Evolutionary conservation across 2,888 invertebrate genomes (phyloP).

Genomic region (Neoaliturus tenellus): DNA sequence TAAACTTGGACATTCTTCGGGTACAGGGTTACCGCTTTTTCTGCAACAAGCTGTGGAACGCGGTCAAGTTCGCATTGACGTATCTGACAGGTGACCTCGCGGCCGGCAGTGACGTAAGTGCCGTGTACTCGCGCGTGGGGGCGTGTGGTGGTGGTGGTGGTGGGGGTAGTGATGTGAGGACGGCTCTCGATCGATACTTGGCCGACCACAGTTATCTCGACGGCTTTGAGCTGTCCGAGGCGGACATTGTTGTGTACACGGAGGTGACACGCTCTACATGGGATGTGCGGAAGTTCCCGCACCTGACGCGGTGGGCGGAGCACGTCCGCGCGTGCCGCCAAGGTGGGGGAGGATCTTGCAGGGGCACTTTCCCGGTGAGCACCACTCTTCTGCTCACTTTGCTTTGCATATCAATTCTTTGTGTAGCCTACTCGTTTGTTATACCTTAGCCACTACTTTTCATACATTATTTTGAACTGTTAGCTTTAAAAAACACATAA

Average conservation of each 20-base stretch:
- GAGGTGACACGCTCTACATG: constrained; percentile 61
- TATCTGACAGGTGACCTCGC: constrained; percentile 73
- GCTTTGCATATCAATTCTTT: constrained; percentile 15
- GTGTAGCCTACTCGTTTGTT: background rate
- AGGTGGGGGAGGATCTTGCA: constrained; percentile 48
- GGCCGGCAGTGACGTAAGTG: constrained; percentile 50
- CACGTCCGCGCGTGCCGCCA: constrained; percentile 69
- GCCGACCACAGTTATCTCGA: constrained; percentile 72
- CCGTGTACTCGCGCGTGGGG: background rate
- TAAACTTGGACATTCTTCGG: constrained; percentile 96
- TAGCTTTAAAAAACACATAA: background rate
- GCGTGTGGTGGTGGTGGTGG: constrained; percentile 36
- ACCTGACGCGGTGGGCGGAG: constrained; percentile 72
- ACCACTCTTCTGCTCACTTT: background rate
- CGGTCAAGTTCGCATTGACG: constrained; percentile 91
- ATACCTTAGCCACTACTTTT: too few relatives aligned
- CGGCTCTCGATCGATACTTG: constrained; percentile 71
- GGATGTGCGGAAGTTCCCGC: constrained; percentile 67
- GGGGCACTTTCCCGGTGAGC: constrained; percentile 49
- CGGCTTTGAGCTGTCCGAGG: constrained; percentile 72
- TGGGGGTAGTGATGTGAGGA: constrained; percentile 45
- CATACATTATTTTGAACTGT: too few relatives aligned
- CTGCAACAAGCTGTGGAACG: constrained; percentile 99
- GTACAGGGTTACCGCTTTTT: constrained; percentile 97
- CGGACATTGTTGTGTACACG: constrained; percentile 70